Base-by-base conservation (phyloP, 2,113 vertebrate genomes). In the Ciconia stormi region DNA sequence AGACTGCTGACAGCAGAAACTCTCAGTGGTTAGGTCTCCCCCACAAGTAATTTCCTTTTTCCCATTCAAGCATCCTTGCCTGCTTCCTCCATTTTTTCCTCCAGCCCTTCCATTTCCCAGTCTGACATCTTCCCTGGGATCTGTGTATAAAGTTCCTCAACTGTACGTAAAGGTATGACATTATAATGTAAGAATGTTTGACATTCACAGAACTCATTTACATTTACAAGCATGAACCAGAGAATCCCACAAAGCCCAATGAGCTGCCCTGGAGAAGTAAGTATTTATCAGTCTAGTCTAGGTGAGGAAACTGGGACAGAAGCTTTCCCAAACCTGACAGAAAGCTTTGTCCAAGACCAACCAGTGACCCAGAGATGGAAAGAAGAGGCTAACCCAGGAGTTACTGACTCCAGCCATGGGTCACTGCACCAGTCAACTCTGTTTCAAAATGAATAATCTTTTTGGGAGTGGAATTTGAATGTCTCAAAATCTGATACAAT, bases 1-100 rank as follows among this genome's bases (percentile, higher is more conserved):
- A 87, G 77, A 67, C 52, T 79, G 56, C 46, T 89, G 78, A 84
- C 44, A 95, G 74, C 58, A 93, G 78, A 96, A 90, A 59, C n/a
- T 89, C 89, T 91, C 66, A 79, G 49, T 36, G 32, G 62, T 85
- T 36, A 32, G 87, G 12, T 69, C 46, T 97, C 49, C 47, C 36
- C 50, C 50, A 89, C 65, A 84, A 47, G 44, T 76, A 79, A 88
- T 91, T 95, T 89, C 38, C 46, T 80, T 90, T 95, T 90, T 32
- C 81, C 76, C 26, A 62, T 77, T 77, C 82, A 93, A 78, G 20
- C 25, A 84, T 71, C n/a, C 40, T 81, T 89, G 65, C 30, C 70
- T 85, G 13, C n/a, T 94, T 61, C 32, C 56, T 94, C 46, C 25
- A 62, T 5, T 87, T 93, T 93, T 95, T 79, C 29, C 53, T 87